Base-by-base conservation (phyloP, 2,888 invertebrate species). In the Trissoscelio sp. region DNA sequence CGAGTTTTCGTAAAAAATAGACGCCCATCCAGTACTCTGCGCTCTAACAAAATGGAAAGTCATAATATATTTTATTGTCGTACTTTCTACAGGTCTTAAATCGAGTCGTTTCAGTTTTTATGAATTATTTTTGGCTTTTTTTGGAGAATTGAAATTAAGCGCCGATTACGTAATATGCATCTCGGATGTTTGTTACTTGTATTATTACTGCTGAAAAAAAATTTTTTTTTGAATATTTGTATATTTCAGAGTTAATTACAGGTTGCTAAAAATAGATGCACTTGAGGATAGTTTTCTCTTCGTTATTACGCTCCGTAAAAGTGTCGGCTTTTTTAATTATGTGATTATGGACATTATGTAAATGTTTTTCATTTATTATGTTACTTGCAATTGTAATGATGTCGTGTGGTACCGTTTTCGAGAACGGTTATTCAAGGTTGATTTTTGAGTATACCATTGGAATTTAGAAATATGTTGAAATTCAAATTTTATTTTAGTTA, bases 21-120 rank as follows among this genome's bases (percentile, higher is more conserved):
- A 20, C 44, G 28, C 20, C 39, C 78, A 34, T 57, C 22, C 42
- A n/a, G 60, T 22, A 9, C 18, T 12, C 5, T 22, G 48, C 1
- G 48, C 31, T 72, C n/a, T 58, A 72, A 70, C 55, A 78, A 79
- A 79, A 79, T 67, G 53, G 57, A 72, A 66, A 72, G 79, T 67
- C 44, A 60, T 58, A 73, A 57, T 58, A 62, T 58, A 67, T 55
- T 69, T 67, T 34, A 42, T 60, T 58, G 39, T 28, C 34, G 37
- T 62, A 67, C 60, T 79, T 73, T 66, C 67, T 73, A 58, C 66
- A 20, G 18, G 11, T 46, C 51, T 73, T 66, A 55, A 66, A 73
- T 73, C 46, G 20, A 53, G 53, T 7, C 18, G 55, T 24, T 58
- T 73, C 67, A 34, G 20, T 79, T 79, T 72, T 79, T 79, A 53